Percentiles rank a stretch among this genome's conserved stretches.
Evolutionary conservation across 2,113 vertebrate genomes (phyloP).

Genomic region (Bucco capensis): DNA sequence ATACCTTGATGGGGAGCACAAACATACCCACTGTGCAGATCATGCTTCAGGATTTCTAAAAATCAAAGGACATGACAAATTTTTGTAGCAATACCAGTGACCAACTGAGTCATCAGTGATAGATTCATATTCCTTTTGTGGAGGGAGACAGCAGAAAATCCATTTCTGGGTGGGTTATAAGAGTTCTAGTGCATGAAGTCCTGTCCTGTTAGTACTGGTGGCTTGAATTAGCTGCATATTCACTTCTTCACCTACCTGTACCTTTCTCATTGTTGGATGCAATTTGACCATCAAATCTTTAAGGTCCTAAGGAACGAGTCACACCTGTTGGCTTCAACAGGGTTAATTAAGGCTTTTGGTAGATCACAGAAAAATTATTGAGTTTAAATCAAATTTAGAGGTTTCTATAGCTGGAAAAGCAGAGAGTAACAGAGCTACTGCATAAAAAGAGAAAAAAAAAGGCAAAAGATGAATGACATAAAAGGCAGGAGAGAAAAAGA

Average conservation of each 20-base stretch:
- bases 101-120: background rate
- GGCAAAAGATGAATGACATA: background rate
- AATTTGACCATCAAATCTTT: background rate
- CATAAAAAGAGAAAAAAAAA: background rate
- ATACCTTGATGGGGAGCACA: background rate
- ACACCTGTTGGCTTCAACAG: background rate
- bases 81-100: background rate
- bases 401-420: background rate
- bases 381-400: constrained; percentile 21
- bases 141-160: background rate
- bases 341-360: background rate
- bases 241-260: background rate
- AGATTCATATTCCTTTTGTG: background rate
- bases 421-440: background rate
- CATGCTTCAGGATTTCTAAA: background rate
- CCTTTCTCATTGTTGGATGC: background rate
- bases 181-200: background rate
- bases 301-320: background rate
- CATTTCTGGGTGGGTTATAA: background rate
- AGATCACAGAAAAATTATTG: constrained; percentile 1
- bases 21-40: background rate
- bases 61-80: constrained; percentile 15
- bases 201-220: background rate
- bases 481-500: background rate
- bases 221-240: background rate